These are phyloP conservation scores for Battus philenor DNA, from an alignment of 1,140 invertebrate genomes.

Conservation along the genomic window DNA sequence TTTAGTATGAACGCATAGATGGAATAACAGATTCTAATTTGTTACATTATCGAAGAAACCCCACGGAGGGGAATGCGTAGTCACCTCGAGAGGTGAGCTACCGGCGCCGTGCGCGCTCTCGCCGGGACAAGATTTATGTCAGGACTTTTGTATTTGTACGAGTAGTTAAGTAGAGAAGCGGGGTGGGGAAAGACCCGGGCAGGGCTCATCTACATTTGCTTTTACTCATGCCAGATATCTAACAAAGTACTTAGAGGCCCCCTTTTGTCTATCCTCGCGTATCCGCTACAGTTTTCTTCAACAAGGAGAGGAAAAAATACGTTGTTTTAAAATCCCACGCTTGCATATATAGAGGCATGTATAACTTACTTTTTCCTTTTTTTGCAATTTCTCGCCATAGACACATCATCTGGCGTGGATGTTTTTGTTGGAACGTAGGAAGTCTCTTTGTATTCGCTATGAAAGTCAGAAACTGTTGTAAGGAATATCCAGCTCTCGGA, in stretches of 20 bases:
- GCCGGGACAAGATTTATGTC: slow-evolving; percentile 75
- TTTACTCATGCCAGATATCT: slow-evolving; percentile 60
- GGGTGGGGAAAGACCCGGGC: slow-evolving; percentile 29
- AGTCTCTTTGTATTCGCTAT: slow-evolving; percentile 66
- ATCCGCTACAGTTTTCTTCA: slow-evolving; percentile 69
- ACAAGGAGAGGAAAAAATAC: slow-evolving; percentile 54
- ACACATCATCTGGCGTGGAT: slow-evolving; percentile 72
- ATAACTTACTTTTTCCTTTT: slow-evolving; percentile 56
- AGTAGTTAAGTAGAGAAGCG: slow-evolving; percentile 68
- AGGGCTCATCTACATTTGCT: slow-evolving; percentile 73
- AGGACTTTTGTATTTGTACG: slow-evolving; percentile 75
- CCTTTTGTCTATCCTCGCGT: slow-evolving; percentile 65
- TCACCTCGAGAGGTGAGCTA: slow-evolving; percentile 55
- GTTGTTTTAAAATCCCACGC: slow-evolving; percentile 63
- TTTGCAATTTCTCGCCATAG: slow-evolving; percentile 72
- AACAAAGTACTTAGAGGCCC: slow-evolving; percentile 55
- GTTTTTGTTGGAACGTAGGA: slow-evolving; percentile 71
- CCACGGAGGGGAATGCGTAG: slow-evolving; percentile 43
- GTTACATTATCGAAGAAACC: slow-evolving; percentile 55
- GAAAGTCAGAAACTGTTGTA: slow-evolving; percentile 71
- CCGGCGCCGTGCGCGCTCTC: slow-evolving; percentile 60
- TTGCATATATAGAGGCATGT: slow-evolving; percentile 39
- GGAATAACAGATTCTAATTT: slow-evolving; percentile 60
- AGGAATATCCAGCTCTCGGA: slow-evolving; percentile 62
- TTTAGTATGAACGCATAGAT: no score